These are phyloP conservation scores for Saturnia pavonia DNA, from an alignment of 2,888 invertebrate genomes.

Conservation along the genomic window DNA sequence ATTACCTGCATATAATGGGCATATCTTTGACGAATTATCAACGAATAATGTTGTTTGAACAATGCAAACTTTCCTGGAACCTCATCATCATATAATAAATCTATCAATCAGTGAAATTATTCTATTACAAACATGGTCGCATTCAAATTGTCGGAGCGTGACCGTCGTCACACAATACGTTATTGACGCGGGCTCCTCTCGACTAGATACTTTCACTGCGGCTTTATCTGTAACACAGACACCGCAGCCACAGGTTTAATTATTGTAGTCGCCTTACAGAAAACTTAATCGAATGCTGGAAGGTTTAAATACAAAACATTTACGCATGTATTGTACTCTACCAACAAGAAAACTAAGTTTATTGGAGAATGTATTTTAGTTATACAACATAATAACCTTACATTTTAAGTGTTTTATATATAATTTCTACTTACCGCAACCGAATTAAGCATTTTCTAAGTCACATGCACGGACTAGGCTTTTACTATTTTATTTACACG, in stretches of 20 bases:
- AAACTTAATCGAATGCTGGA: background rate
- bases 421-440: background rate
- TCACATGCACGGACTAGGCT: background rate
- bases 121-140: conserved; percentile 62
- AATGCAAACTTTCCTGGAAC: conserved; percentile 63
- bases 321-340: background rate
- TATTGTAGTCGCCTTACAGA: conserved; percentile 5
- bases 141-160: conserved; percentile 69
- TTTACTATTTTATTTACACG: background rate
- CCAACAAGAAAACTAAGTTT: background rate
- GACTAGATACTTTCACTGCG: conserved; percentile 58
- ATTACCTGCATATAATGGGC: conserved; percentile 60
- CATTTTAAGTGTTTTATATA: background rate
- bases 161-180: conserved; percentile 62
- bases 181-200: conserved; percentile 45
- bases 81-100: conserved; percentile 70
- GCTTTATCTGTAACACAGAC: conserved; percentile 48
- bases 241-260: background rate
- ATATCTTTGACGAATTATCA: conserved; percentile 62
- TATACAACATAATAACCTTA: background rate
- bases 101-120: conserved; percentile 72
- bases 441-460: background rate
- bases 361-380: background rate
- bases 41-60: conserved; percentile 53
- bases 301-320: background rate